These are phyloP conservation scores for Microctenopoma lineatum DNA, from an alignment of 2,797 vertebrate genomes.

Conservation along the genomic window DNA sequence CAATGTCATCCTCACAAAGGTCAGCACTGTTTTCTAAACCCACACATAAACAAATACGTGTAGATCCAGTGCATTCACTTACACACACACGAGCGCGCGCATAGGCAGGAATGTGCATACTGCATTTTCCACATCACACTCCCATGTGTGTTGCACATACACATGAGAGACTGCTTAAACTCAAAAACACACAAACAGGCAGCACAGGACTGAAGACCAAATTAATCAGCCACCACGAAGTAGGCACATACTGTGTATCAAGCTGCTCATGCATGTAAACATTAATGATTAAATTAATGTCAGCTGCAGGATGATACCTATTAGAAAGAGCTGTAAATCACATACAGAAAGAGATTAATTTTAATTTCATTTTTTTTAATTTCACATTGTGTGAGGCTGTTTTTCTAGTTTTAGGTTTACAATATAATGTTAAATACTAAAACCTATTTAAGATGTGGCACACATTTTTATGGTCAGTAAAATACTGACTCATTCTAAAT, in stretches of 20 bases:
- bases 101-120: slow-evolving; percentile 22
- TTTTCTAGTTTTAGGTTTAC: neutral
- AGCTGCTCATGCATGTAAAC: slow-evolving; percentile 19
- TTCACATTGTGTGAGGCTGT: neutral
- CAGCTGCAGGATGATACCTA: slow-evolving; percentile 29
- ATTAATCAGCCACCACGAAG: slow-evolving; percentile 20
- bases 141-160: slow-evolving; percentile 13
- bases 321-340: slow-evolving; percentile 25
- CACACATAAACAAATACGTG: slow-evolving; percentile 69
- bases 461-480: neutral
- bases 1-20: slow-evolving; percentile 51
- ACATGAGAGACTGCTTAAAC: slow-evolving; percentile 17
- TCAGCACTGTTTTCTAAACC: slow-evolving; percentile 65
- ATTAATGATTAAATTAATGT: slow-evolving; percentile 3
- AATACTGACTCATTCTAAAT: neutral
- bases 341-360: slow-evolving; percentile 27
- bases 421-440: neutral
- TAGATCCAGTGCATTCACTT: slow-evolving; percentile 27
- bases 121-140: slow-evolving; percentile 15
- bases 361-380: neutral
- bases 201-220: neutral
- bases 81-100: slow-evolving; percentile 13
- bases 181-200: slow-evolving; percentile 2
- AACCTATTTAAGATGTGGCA: neutral
- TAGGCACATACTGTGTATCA: slow-evolving; percentile 8